Evolutionary conservation across 2,797 vertebrate genomes (phyloP), one percentile per base, ranked within the genome.

Genomic region (Acrocephalus scirpaceus): DNA sequence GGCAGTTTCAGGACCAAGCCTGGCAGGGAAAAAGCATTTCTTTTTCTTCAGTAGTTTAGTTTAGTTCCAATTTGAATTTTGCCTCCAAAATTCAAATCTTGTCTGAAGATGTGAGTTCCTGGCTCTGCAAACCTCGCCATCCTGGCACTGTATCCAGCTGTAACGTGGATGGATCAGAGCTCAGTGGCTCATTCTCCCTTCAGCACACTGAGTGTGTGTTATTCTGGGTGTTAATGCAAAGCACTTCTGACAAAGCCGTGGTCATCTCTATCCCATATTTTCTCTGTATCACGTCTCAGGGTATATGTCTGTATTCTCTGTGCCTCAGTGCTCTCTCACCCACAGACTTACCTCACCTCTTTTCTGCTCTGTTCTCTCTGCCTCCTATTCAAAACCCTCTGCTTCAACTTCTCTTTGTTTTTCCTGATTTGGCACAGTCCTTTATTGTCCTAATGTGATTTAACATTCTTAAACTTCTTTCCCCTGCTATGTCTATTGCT

Each of bases 171-270:
- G 26, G 18, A 47, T 26, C 38, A 58, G 50, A 57, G 30, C 54
- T 78, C 77, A 66, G 38, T 64, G 53, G 21, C 32, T 90, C 7
- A 0, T 60, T 25, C n/a, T 84, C 21, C 75, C 38, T 65, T 14
- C 16, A 26, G 2, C 21, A 11, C 50, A 29, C 19, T 19, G 53
- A 36, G 16, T 9, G 47, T 57, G 18, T 0, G 0, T 27, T 67
- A 34, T 6, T 2, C 60, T 42, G 34, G 5, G 11, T 75, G 38
- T 44, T 64, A 27, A 21, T 4, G 22, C 30, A 69, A 47, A 76
- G 25, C 27, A 8, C 36, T 78, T 57, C 56, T 79, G 40, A 47
- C 50, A 10, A 30, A 70, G 34, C 7, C 2, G 1, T 26, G 48
- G 21, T n/a, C 0, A 0, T 67, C 71, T 71, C 22, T 44, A 22